These are phyloP conservation scores for Picus viridis DNA, from an alignment of 2,797 vertebrate species.

Conservation along the genomic window DNA sequence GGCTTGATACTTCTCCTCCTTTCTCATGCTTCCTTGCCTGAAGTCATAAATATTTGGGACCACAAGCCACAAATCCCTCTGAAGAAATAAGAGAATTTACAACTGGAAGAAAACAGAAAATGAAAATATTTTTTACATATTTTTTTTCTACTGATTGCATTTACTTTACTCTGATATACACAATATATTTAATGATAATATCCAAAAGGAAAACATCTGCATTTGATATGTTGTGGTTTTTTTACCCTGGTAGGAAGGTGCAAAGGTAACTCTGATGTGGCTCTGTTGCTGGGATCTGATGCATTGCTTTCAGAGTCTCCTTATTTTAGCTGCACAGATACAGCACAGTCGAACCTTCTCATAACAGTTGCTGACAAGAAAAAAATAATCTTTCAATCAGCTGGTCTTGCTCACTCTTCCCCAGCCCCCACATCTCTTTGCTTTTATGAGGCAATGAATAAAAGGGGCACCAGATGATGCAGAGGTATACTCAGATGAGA, in stretches of 20 bases:
- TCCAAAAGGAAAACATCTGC: not conserved
- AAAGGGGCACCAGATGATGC: slow-evolving; percentile 1
- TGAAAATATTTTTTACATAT: not conserved
- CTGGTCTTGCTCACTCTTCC: not conserved
- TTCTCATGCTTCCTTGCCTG: slow-evolving; percentile 18
- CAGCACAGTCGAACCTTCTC: slow-evolving; percentile 40
- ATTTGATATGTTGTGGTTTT: not conserved
- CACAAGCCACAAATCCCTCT: slow-evolving; percentile 18
- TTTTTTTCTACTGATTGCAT: not conserved
- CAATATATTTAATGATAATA: not conserved
- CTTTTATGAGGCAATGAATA: slow-evolving; percentile 55
- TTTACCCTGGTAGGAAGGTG: not conserved
- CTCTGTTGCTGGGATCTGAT: slow-evolving; percentile 34
- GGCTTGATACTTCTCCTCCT: slow-evolving; percentile 21
- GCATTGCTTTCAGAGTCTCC: slow-evolving; percentile 25
- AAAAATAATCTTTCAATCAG: slow-evolving; percentile 41
- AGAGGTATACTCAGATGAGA: slow-evolving; percentile 6
- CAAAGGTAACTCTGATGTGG: not conserved
- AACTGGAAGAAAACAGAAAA: slow-evolving; percentile 5
- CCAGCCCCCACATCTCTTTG: not conserved
- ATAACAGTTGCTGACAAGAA: slow-evolving; percentile 33
- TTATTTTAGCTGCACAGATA: slow-evolving; percentile 35
- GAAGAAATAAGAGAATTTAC: slow-evolving; percentile 21
- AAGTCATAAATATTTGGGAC: slow-evolving; percentile 42
- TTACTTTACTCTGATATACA: not conserved